Conservation (phyloP, 2,888 invertebrate genomes). For the Cataglyphis altisquamis region DNA sequence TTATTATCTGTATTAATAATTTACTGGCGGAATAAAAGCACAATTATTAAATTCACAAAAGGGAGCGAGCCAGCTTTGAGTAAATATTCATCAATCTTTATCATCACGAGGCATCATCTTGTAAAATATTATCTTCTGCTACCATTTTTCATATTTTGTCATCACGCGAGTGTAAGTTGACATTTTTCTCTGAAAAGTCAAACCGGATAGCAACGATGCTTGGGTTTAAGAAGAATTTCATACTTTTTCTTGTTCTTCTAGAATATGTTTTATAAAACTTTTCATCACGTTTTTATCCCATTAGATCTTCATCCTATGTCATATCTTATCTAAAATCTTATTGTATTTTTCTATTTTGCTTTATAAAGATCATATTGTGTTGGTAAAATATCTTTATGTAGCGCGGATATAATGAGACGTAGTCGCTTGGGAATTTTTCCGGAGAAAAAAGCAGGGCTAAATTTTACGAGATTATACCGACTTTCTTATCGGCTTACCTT, state of each 20-base stretch:
- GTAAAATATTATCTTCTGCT: constrained; percentile 27
- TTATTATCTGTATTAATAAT: constrained; percentile 23
- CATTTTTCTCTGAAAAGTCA: constrained; percentile 32
- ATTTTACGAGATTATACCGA: not conserved
- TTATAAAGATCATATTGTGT: constrained; percentile 4
- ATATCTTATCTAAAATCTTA: constrained; percentile 16
- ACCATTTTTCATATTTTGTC: constrained; percentile 44
- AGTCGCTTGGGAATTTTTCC: not conserved
- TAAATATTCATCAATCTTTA: constrained; percentile 38
- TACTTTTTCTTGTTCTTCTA: not conserved
- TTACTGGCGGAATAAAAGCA: not conserved
- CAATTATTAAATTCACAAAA: constrained; percentile 15
- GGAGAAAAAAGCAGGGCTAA: not conserved
- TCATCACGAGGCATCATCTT: not conserved
- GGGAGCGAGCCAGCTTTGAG: not conserved
- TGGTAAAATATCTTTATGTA: constrained; percentile 3
- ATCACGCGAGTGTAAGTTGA: constrained; percentile 5
- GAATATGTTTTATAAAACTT: constrained; percentile 6
- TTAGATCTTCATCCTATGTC: not conserved
- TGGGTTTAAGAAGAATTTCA: constrained; percentile 29
- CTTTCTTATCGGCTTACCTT: not conserved
- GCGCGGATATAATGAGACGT: not conserved
- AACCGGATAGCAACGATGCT: not conserved
- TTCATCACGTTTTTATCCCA: constrained; percentile 6
- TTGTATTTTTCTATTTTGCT: constrained; percentile 26